Evolutionary conservation across 1,140 invertebrate species (phyloP), one percentile per base, ranked within the genome.

Genomic region (Drosophila repleta): DNA sequence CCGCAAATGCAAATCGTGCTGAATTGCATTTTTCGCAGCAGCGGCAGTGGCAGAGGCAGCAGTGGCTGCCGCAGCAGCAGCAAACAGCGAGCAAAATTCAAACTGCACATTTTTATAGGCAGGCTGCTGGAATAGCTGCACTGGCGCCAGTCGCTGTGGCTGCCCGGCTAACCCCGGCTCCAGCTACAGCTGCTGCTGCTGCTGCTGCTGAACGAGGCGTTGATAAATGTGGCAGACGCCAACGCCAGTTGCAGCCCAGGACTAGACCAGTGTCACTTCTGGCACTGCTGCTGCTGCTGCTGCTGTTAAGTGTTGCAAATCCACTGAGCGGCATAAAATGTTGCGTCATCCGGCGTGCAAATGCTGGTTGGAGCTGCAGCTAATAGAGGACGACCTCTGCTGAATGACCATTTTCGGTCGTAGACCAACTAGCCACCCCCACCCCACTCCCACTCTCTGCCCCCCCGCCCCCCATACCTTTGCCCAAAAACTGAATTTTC

Each of bases 251-350:
- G 43, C 26, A 48, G 43, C 11, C 11, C 32, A 43, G 43, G 52
- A 49, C 58, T 43, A 51, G 24, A 35, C 37, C 64, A 72, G 56
- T 29, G 17, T 21, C 69, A 21, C 37, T 41, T 48, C 60, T 26
- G n/a, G 29, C 24, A 5, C 24, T 24, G 26, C 15, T 32, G 51
- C 21, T 15, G 24, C 46, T 46, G 20, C 49, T 65, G 45, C 41
- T 62, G 45, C 45, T 58, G 69, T 78, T 76, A 80, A 85, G 81
- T 85, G 81, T 79, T 57, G 74, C 71, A 85, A 85, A 85, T 85
- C 81, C 81, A 85, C 62, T 81, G 81, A 77, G 81, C 77, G 77
- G 77, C 80, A 84, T 83, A 79, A 83, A 83, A 69, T 82, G 80
- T 79, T 79, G 64, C 64, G 48, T 68, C 70, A 73, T 49, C 35